phyloP scores from a whole-genome alignment of 2,888 invertebrate genomes.

The Minunthozetes semirufus region DNA sequence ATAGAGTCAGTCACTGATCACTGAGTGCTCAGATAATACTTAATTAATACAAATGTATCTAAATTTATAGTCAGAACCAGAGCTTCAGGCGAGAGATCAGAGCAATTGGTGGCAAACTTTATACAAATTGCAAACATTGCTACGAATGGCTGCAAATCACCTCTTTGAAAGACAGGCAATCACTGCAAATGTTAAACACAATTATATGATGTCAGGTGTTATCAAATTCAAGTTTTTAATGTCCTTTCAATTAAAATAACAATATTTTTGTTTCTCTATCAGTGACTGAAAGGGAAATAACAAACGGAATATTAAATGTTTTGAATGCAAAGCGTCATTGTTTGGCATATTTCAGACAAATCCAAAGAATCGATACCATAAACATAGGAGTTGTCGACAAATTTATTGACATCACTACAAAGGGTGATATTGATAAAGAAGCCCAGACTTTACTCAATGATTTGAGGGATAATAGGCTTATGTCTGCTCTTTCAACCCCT shows the following conservation, averaged over 20 bases:
- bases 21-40: slow-evolving; percentile 16
- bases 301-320: slow-evolving; percentile 85
- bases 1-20: slow-evolving; percentile 52
- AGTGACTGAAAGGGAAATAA: slow-evolving; percentile 95
- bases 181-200: slow-evolving; percentile 87
- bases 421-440: slow-evolving; percentile 84
- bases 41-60: slow-evolving; percentile 39
- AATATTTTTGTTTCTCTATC: neutral
- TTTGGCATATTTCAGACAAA: slow-evolving; percentile 81
- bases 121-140: slow-evolving; percentile 85
- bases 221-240: neutral
- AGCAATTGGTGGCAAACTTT: slow-evolving; percentile 97
- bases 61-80: slow-evolving; percentile 69
- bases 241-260: slow-evolving; percentile 40
- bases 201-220: slow-evolving; percentile 95
- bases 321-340: slow-evolving; percentile 93
- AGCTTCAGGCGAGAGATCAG: slow-evolving; percentile 91
- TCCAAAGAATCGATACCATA: slow-evolving; percentile 93
- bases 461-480: slow-evolving; percentile 78
- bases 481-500: slow-evolving; percentile 76
- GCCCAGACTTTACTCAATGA: slow-evolving; percentile 80
- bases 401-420: slow-evolving; percentile 81
- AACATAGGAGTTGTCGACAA: slow-evolving; percentile 87
- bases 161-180: slow-evolving; percentile 74
- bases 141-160: slow-evolving; percentile 83